Evolutionary conservation across 2,113 vertebrate species (phyloP).

Genomic region (Phalacrocorax pelagicus): DNA sequence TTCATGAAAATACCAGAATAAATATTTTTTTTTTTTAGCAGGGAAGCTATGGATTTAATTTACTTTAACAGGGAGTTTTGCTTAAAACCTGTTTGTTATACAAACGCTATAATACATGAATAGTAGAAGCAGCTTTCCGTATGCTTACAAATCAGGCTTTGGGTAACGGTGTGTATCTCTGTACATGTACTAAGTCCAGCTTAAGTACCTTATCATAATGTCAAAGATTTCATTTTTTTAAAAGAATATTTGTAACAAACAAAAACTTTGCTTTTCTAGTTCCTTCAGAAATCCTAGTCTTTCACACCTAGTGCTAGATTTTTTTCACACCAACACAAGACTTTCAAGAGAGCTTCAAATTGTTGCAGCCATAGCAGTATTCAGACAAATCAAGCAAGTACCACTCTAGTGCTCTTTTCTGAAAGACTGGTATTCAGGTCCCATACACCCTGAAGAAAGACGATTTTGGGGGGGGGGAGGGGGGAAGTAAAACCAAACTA

Average conservation of each 20-base stretch:
- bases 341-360: background rate
- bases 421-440: background rate
- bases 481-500: background rate
- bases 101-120: background rate
- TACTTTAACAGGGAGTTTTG: background rate
- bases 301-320: background rate
- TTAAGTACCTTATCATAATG: background rate
- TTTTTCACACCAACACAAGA: background rate
- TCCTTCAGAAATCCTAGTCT: background rate
- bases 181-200: background rate
- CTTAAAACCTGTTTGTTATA: background rate
- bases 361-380: background rate
- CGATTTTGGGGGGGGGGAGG: accelerated
- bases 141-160: background rate
- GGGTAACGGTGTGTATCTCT: accelerated
- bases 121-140: background rate
- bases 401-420: background rate
- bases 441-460: background rate
- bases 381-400: background rate
- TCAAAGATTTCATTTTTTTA: background rate
- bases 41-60: background rate
- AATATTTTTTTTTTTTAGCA: background rate
- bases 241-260: background rate
- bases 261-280: background rate
- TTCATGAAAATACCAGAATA: background rate